A percentile compares a stretch with the other conserved stretches of the same genome.
Conservation (phyloP, 35 echinoderm and acorn worm species). For the Acanthaster planci region DNA sequence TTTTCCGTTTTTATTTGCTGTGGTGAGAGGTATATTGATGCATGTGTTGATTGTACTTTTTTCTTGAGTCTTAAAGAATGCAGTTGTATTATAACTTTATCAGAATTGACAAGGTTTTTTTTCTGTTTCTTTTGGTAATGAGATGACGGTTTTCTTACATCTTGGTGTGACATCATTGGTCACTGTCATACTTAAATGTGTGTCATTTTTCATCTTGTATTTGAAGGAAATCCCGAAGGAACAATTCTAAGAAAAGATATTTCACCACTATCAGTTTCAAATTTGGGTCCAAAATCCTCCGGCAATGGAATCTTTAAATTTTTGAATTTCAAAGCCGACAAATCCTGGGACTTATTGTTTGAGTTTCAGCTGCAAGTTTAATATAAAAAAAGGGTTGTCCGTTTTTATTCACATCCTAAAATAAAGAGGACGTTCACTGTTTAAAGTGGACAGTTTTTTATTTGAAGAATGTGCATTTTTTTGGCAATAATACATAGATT, state of each 20-base stretch:
- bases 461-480: conserved; percentile 24
- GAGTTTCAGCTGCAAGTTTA: too few species aligned
- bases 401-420: background rate
- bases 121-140: background rate
- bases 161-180: background rate
- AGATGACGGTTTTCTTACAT: background rate
- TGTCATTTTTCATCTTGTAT: background rate
- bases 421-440: background rate
- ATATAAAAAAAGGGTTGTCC: too few species aligned
- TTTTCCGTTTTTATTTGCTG: conserved; percentile 11
- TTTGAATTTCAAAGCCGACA: too few species aligned
- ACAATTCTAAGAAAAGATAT: background rate
- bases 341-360: too few species aligned
- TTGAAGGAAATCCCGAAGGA: background rate
- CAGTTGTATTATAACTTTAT: conserved; percentile 17
- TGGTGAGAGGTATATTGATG: conserved; percentile 21
- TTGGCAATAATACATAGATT: conserved; percentile 29
- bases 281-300: background rate
- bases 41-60: conserved; percentile 19
- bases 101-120: background rate
- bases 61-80: background rate
- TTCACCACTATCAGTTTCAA: background rate
- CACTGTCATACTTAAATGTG: background rate
- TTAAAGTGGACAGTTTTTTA: background rate
- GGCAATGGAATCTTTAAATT: too few species aligned